Conservation (phyloP, 2,888 invertebrate genomes). For the Trimorus sp. region DNA sequence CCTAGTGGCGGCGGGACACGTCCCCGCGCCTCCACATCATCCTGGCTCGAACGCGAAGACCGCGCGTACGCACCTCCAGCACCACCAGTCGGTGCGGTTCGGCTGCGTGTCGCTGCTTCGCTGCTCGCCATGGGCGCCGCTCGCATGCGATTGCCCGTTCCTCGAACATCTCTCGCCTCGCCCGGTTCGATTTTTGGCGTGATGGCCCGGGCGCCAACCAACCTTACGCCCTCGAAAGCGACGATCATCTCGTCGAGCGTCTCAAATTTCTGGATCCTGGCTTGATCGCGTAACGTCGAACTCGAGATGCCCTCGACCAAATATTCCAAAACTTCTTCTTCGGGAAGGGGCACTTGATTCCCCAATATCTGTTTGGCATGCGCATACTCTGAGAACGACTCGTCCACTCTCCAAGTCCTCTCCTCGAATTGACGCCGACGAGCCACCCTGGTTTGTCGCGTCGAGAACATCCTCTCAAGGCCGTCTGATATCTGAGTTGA, state of each 20-base stretch:
- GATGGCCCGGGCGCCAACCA: background rate
- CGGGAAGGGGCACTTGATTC: background rate
- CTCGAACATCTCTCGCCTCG: background rate
- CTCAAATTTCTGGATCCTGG: slow-evolving; percentile 10
- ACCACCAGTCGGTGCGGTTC: no score
- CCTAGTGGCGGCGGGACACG: no score
- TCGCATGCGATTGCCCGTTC: background rate
- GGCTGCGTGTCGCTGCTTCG: background rate
- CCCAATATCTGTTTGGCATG: slow-evolving; percentile 5
- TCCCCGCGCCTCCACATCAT: no score
- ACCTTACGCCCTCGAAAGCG: background rate
- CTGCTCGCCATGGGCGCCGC: background rate
- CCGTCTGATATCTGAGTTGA: background rate
- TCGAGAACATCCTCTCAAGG: background rate
- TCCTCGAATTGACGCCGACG: slow-evolving; percentile 11
- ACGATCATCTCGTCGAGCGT: background rate
- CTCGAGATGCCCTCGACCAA: slow-evolving; percentile 12
- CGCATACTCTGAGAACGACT: background rate
- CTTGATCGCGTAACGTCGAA: slow-evolving; percentile 5
- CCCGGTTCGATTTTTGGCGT: background rate
- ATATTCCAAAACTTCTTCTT: slow-evolving; percentile 12
- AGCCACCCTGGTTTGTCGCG: background rate
- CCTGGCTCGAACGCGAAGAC: background rate
- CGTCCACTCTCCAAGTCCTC: background rate
- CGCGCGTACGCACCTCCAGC: no score